A percentile compares a stretch with the other conserved stretches of the same genome.
phyloP scores from a whole-genome alignment of 2,888 invertebrate species.

The Azorinus chamasolen region DNA sequence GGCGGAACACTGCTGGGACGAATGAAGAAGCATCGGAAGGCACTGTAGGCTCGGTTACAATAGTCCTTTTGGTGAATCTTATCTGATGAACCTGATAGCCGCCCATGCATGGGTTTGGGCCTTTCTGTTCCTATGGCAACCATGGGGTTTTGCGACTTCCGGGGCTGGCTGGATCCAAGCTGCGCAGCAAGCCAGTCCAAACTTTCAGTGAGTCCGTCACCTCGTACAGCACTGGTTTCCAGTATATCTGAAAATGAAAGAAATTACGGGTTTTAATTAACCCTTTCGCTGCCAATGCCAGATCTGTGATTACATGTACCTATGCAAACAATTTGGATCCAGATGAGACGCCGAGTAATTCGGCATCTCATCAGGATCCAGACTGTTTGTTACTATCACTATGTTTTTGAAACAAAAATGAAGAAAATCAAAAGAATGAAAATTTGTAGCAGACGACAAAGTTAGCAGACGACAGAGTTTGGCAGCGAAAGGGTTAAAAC shows the following conservation, averaged over 20 bases:
- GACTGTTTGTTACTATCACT: too few relatives aligned
- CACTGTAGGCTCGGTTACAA: conserved; percentile 79
- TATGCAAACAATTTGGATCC: too few relatives aligned
- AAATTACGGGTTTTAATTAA: too few relatives aligned
- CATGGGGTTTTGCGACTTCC: conserved; percentile 4
- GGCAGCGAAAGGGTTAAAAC: too few relatives aligned
- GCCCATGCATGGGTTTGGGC: background rate
- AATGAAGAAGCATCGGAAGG: conserved; percentile 80
- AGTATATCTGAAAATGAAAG: conserved; percentile 73
- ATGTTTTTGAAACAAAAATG: too few relatives aligned
- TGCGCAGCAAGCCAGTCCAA: conserved; percentile 80
- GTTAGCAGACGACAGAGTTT: too few relatives aligned
- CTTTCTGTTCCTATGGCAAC: conserved; percentile 24
- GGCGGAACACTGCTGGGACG: conserved; percentile 64
- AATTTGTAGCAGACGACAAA: too few relatives aligned
- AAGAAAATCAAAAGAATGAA: too few relatives aligned
- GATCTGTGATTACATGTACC: too few relatives aligned
- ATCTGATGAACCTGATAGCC: conserved; percentile 42
- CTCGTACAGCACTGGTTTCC: conserved; percentile 78
- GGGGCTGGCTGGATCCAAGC: conserved; percentile 68
- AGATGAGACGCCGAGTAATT: too few relatives aligned
- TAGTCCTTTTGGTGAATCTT: conserved; percentile 68
- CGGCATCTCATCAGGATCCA: too few relatives aligned
- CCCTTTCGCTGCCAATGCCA: too few relatives aligned
- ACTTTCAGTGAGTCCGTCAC: conserved; percentile 77